Evolutionary conservation across 2,113 vertebrate species (phyloP), one percentile per base, ranked within the genome.

Genomic region (Xyrauchen texanus): DNA sequence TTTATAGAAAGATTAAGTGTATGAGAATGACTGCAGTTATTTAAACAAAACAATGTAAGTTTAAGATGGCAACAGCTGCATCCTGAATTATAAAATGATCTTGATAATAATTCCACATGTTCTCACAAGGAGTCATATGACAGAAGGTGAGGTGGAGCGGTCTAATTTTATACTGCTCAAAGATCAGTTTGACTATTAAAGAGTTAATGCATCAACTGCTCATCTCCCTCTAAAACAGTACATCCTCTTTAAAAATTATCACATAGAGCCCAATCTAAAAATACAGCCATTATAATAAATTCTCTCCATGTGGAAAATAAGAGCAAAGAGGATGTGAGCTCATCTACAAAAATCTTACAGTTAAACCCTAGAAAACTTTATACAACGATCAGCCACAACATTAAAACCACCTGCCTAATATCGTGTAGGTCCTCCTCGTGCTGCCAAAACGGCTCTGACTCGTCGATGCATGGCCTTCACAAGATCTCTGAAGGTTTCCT

Each of bases 71-170:
- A 55, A 7, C 65, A 66, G 64, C 63, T 68, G 51, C 51, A 65
- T 60, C 61, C 51, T 4, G 53, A 65, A 53, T 75, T 51, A 79
- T 81, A 79, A 84, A 61, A 74, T 49, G n/a, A 51, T 58, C 52
- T 62, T 69, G 45, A 76, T 82, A 65, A 76, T 52, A 58, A 60
- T 78, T 67, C 55, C 75, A 78, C 80, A 82, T 70, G 66, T 77
- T 76, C 73, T 83, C 45, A 68, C 65, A 53, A 57, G 74, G 34
- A 74, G 13, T 58, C 55, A 58, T n/a, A 58, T n/a, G n/a, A n/a
- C n/a, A n/a, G n/a, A n/a, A n/a, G n/a, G n/a, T n/a, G n/a, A n/a
- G n/a, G n/a, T n/a, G n/a, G n/a, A n/a, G n/a, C n/a, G n/a, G n/a
- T n/a, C n/a, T n/a, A n/a, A n/a, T n/a, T n/a, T n/a, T n/a, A n/a